Base-by-base conservation (phyloP, 2,888 invertebrate genomes). In the Amphiduros pacificus region DNA sequence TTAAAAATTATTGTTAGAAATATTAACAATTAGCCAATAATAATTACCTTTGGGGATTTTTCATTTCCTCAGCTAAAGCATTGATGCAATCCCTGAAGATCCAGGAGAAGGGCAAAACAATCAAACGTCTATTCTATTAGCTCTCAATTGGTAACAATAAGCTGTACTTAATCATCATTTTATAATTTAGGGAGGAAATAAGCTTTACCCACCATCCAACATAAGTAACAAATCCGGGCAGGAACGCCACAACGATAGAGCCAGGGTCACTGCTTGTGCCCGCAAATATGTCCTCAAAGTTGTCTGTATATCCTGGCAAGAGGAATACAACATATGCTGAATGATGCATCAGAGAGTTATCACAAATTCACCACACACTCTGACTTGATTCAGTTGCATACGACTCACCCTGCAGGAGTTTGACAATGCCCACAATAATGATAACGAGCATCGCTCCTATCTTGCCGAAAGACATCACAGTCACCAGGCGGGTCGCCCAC, bases 31-130 rank as follows among this genome's bases (percentile, higher is more conserved):
- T n/a, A n/a, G n/a, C n/a, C n/a, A n/a, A n/a, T n/a, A 17, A 4
- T 27, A n/a, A 27, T 51, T 51, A 51, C 51, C 51, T 51, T 22
- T 26, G 20, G 24, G 51, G 51, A 28, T 51, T 51, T 6, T 27
- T 51, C 51, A 51, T 51, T 51, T 51, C 51, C 28, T 51, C 51
- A 6, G 51, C 51, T 26, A 51, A 28, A 17, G 51, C 51, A 51
- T 51, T 51, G 28, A 51, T 27, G 51, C 51, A 51, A 24, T 51
- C 51, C 51, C 51, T 51, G 44, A 6, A 44, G 22, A 44, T 20
- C n/a, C 9, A 44, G n/a, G n/a, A n/a, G n/a, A n/a, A n/a, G n/a
- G n/a, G n/a, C n/a, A n/a, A n/a, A n/a, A n/a, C n/a, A n/a, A n/a
- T n/a, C n/a, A n/a, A n/a, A n/a, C n/a, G n/a, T n/a, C n/a, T n/a